These are phyloP conservation scores for Aphidius ervi DNA, from an alignment of 1,140 invertebrate genomes.

Conservation along the genomic window DNA sequence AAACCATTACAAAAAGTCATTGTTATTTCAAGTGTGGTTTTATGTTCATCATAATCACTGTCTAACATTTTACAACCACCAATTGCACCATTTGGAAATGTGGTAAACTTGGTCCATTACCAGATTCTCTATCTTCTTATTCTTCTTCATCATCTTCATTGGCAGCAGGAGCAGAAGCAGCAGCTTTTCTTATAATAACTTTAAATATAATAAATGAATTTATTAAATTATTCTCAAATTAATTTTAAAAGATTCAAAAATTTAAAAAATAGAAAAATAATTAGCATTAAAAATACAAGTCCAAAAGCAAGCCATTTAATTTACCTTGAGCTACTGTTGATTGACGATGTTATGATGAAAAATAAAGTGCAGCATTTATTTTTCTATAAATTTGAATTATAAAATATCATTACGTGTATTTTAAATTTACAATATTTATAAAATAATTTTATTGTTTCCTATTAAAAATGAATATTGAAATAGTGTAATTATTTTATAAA, in stretches of 20 bases:
- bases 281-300: too few species aligned
- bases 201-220: too few species aligned
- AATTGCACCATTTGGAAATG: slow-evolving; percentile 82
- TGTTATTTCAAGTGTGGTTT: slow-evolving; percentile 60
- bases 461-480: too few species aligned
- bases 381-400: too few species aligned
- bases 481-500: too few species aligned
- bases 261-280: too few species aligned
- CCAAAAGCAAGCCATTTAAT: slow-evolving; percentile 12
- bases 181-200: slow-evolving; percentile 39
- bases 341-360: slow-evolving; percentile 59
- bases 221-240: too few species aligned
- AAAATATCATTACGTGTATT: too few species aligned
- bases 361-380: slow-evolving; percentile 85
- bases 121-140: slow-evolving; percentile 93
- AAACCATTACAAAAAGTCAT: slow-evolving; percentile 80
- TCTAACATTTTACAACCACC: slow-evolving; percentile 65
- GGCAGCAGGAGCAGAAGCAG: too few species aligned
- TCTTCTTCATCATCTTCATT: slow-evolving; percentile 32
- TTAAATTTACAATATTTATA: too few species aligned
- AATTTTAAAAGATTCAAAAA: too few species aligned
- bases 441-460: too few species aligned
- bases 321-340: slow-evolving; percentile 41
- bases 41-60: slow-evolving; percentile 76
- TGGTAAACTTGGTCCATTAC: slow-evolving; percentile 88